Base-by-base conservation (phyloP, 2,113 vertebrate species). In the Oncorhynchus mykiss region DNA sequence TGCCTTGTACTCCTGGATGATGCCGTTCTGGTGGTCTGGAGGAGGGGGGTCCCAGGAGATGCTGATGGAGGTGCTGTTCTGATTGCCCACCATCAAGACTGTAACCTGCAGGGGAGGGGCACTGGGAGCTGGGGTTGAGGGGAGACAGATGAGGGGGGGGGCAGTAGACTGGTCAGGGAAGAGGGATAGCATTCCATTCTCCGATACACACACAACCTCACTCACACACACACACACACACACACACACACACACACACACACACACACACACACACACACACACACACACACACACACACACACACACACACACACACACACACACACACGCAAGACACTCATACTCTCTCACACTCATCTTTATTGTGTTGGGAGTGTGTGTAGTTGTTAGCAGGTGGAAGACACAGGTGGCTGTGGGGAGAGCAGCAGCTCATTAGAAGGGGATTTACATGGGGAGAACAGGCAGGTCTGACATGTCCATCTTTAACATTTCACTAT, bases 1-100 rank as follows among this genome's bases (percentile, higher is more conserved):
- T 87, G 98, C 98, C 97, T 96, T 98, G 84, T 99, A 99, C 84
- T 99, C 98, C 86, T 99, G 98, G 87, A 99, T 97, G 81, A 99
- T 94, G 89, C 98, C 97, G 45, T 99, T 99, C 90, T 99, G 98
- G 86, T 99, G 96, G 86, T 99, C 97, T 1, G 93, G 89, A 59
- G 97, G 96, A 69, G 98, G 97, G 9, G 97, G 97, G 80, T 99
- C 98, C 97, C 98, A 99, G 77, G 98, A 99, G 89, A 99, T 96
- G 90, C 97, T 99, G 81, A 99, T 99, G 72, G 97, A 99, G 16
- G 97, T 99, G 88, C 96, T 99, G 87, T 99, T 99, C 91, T 97
- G 96, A 86, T 88, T 99, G 83, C 97, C 97, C 70, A 99, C 96
- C 1, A 94, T 97, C 86, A 98, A 91, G 68, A 99, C 97, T 11